phyloP scores from a whole-genome alignment of 2,797 vertebrate genomes.

The Melanotaenia boesemani region DNA sequence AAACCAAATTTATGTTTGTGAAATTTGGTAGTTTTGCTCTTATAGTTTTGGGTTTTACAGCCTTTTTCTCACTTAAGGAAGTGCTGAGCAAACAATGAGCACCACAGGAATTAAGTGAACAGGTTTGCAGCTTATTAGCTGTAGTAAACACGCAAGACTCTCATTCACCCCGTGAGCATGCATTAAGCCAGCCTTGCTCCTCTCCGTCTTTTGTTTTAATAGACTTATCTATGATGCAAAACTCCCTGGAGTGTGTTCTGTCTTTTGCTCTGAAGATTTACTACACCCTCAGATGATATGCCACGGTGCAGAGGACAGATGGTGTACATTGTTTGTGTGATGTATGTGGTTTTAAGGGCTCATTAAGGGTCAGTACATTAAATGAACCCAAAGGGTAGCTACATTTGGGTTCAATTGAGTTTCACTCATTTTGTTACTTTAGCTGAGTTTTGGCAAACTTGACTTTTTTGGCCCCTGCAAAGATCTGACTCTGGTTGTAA shows the following conservation, averaged over 20 bases:
- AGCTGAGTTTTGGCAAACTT: background rate
- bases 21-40: slow-evolving; percentile 32
- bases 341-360: slow-evolving; percentile 26
- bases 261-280: slow-evolving; percentile 51
- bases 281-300: slow-evolving; percentile 37
- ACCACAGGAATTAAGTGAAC: slow-evolving; percentile 48
- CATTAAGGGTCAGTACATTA: slow-evolving; percentile 13
- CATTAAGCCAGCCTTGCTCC: slow-evolving; percentile 30
- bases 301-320: slow-evolving; percentile 42
- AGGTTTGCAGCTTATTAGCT: slow-evolving; percentile 57
- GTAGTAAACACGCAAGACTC: slow-evolving; percentile 54
- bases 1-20: slow-evolving; percentile 30
- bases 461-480: background rate
- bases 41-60: slow-evolving; percentile 21
- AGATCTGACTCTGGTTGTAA: background rate
- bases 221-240: slow-evolving; percentile 45
- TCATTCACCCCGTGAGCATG: slow-evolving; percentile 52
- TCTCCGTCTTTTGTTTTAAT: slow-evolving; percentile 23
- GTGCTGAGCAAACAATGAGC: slow-evolving; percentile 35
- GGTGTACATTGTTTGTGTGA: slow-evolving; percentile 34
- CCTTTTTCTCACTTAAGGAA: slow-evolving; percentile 33
- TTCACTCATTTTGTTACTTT: background rate
- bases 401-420: background rate
- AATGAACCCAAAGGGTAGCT: background rate
- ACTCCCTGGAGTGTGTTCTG: slow-evolving; percentile 37